Evolutionary conservation across 2,113 vertebrate genomes (phyloP).

Genomic region (Pundamilia nyererei): DNA sequence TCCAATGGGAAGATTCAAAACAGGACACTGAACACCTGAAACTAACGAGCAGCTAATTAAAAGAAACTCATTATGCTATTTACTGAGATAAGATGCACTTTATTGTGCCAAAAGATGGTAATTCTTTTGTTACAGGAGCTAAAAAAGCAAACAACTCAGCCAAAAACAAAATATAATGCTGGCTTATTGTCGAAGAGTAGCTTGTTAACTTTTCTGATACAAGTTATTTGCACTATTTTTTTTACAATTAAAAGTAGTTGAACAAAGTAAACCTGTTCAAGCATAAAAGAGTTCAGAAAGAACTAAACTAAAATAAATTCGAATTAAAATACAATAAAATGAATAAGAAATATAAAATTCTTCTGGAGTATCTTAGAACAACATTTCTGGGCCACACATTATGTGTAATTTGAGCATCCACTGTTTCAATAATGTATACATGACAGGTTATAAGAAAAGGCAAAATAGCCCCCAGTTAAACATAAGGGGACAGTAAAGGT

Average conservation of each 20-base stretch:
- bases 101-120: not conserved
- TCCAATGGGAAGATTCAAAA: not conserved
- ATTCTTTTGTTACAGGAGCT: not conserved
- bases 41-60: not conserved
- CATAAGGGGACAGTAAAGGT: not conserved
- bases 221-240: not conserved
- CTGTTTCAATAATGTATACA: not conserved
- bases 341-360: not conserved
- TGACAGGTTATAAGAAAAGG: not conserved
- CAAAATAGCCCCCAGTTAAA: not conserved
- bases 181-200: not conserved
- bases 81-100: not conserved
- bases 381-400: not conserved
- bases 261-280: not conserved
- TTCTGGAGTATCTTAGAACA: not conserved
- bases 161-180: not conserved
- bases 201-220: not conserved
- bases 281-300: not conserved
- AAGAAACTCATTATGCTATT: not conserved
- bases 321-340: not conserved
- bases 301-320: not conserved
- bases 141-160: not conserved
- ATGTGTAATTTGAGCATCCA: not conserved
- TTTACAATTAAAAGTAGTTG: not conserved
- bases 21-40: not conserved